These are phyloP conservation scores for Meandrusa payeni DNA, from an alignment of 2,888 invertebrate genomes.

Conservation along the genomic window DNA sequence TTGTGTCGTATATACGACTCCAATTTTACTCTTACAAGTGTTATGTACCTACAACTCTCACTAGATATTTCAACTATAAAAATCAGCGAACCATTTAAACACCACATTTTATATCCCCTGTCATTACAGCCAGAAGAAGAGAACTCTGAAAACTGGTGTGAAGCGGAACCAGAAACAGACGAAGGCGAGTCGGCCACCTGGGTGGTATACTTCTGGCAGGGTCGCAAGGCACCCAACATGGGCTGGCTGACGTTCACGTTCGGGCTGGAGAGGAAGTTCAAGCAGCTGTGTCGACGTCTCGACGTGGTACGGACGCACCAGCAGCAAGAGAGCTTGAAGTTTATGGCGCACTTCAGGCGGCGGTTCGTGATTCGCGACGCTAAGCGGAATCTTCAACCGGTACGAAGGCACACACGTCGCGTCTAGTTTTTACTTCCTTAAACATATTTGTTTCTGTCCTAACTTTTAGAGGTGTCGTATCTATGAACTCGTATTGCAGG, in stretches of 20 bases:
- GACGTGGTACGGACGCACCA: constrained; percentile 98
- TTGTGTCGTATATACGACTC: too few relatives aligned
- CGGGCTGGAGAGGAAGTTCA: constrained; percentile 82
- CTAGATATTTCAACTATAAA: too few relatives aligned
- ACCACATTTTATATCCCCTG: not conserved
- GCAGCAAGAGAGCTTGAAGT: constrained; percentile 99
- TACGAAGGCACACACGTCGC: too few relatives aligned
- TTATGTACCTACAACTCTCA: too few relatives aligned
- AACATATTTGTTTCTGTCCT: too few relatives aligned
- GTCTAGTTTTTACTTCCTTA: too few relatives aligned
- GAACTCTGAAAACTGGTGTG: constrained; percentile 47
- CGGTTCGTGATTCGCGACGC: constrained; percentile 96
- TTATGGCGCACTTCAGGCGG: constrained; percentile 96
- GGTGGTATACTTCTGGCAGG: constrained; percentile 99
- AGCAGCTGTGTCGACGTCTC: constrained; percentile 59
- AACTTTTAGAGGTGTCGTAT: too few relatives aligned
- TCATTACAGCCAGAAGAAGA: constrained; percentile 76
- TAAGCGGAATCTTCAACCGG: constrained; percentile 83
- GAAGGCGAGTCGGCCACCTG: constrained; percentile 83
- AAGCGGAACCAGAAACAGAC: constrained; percentile 66
- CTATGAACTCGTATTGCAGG: constrained; percentile 43
- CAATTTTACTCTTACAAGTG: too few relatives aligned
- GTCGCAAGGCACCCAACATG: constrained; percentile 98
- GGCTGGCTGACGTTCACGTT: constrained; percentile 99
- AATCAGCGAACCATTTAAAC: too few relatives aligned